A percentile compares a stretch with the other conserved stretches of the same genome.
These are phyloP conservation scores for Phocoena phocoena DNA, from an alignment of 2,113 vertebrate genomes.

Conservation along the genomic window DNA sequence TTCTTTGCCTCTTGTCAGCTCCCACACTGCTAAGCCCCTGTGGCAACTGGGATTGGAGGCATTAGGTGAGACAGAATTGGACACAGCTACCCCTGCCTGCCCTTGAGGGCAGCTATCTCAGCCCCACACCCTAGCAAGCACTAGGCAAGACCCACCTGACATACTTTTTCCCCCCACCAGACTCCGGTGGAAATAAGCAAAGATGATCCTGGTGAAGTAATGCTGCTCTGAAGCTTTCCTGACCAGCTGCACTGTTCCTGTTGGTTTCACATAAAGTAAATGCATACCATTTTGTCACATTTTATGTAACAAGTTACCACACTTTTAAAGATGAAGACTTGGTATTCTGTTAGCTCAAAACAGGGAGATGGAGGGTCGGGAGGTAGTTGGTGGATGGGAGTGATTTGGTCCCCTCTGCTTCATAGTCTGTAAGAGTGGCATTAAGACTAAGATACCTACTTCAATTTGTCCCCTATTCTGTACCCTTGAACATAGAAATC, in stretches of 20 bases:
- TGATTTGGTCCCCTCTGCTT: neutral
- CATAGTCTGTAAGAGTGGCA: neutral
- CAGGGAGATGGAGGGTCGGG: neutral
- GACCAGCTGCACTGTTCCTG: slow-evolving; percentile 43
- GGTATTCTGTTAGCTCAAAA: neutral
- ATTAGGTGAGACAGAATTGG: neutral
- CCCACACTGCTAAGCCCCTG: neutral
- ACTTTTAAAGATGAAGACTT: slow-evolving; percentile 43
- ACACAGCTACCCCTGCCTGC: neutral
- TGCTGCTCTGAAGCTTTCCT: slow-evolving; percentile 69
- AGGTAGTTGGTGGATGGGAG: neutral
- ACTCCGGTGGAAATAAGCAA: slow-evolving; percentile 64
- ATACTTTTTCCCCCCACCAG: neutral
- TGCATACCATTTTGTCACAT: slow-evolving; percentile 64
- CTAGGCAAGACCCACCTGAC: neutral
- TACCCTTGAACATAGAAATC: neutral
- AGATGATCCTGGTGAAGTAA: slow-evolving; percentile 76
- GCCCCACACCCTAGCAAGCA: neutral
- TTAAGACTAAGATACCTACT: neutral
- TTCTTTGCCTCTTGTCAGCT: neutral
- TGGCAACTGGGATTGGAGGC: neutral
- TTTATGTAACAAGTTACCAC: slow-evolving; percentile 48
- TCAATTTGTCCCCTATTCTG: neutral
- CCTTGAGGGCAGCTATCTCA: neutral
- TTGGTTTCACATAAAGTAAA: slow-evolving; percentile 73